A percentile compares a stretch with the other conserved stretches of the same genome.
Conservation (phyloP, 2,797 vertebrate genomes). For the Dicrostonyx torquatus region DNA sequence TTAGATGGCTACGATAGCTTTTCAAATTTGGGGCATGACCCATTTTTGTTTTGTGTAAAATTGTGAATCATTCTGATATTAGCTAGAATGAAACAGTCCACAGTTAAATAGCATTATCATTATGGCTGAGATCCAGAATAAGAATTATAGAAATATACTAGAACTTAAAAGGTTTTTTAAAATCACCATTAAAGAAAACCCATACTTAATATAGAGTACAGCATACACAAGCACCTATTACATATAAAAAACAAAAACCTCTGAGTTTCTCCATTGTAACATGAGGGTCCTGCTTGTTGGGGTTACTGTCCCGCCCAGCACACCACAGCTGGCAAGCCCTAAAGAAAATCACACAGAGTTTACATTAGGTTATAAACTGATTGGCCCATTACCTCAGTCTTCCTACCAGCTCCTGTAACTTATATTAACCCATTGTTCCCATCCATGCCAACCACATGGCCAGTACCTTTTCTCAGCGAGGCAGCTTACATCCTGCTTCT, state of each 20-base stretch:
- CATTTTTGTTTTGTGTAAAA: slow-evolving; percentile 46
- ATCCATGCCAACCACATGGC: too few relatives aligned
- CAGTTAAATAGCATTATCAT: slow-evolving; percentile 4
- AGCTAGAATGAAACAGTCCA: slow-evolving; percentile 37
- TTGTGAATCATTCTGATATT: slow-evolving; percentile 50
- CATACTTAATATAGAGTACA: neutral
- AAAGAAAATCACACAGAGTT: too few relatives aligned
- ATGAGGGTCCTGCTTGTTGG: too few relatives aligned
- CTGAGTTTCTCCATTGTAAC: neutral
- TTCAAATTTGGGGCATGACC: neutral
- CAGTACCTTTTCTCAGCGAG: too few relatives aligned
- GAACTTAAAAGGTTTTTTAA: neutral
- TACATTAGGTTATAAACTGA: too few relatives aligned
- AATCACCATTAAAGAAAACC: neutral
- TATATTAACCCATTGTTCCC: too few relatives aligned
- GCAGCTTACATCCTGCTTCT: too few relatives aligned
- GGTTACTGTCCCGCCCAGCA: too few relatives aligned
- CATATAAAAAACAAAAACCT: neutral
- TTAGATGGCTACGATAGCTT: neutral
- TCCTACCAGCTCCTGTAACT: too few relatives aligned
- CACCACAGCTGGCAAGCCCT: too few relatives aligned
- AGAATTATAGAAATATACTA: neutral
- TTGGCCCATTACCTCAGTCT: too few relatives aligned
- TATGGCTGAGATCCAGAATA: slow-evolving; percentile 2
- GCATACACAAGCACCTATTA: neutral